Evolutionary conservation across 2,113 vertebrate genomes (phyloP).

Genomic region (Neodon shergylaensis): DNA sequence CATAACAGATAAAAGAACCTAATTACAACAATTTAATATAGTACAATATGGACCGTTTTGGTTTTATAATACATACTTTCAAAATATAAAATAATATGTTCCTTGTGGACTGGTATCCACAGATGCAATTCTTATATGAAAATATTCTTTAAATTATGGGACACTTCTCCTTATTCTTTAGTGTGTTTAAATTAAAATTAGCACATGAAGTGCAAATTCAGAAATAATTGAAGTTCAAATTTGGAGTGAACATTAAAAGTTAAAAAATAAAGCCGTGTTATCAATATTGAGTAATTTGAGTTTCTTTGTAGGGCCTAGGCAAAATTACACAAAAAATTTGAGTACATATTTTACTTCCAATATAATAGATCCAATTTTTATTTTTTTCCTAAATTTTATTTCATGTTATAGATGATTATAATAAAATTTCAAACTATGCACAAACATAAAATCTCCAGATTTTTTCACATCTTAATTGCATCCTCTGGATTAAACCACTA

Average conservation of each 20-base stretch:
- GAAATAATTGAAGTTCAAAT: not conserved
- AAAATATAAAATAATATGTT: slow-evolving; percentile 12
- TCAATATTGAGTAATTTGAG: not conserved
- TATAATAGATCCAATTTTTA: not conserved
- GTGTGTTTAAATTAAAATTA: not conserved
- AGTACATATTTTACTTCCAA: not conserved
- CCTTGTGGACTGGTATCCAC: fast-evolving
- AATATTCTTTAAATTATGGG: not conserved
- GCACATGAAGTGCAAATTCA: not conserved
- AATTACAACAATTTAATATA: not conserved
- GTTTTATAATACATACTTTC: not conserved
- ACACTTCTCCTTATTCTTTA: not conserved
- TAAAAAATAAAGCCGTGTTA: not conserved
- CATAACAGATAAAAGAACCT: not conserved
- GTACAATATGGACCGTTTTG: not conserved
- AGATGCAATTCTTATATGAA: not conserved
- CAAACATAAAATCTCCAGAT: not conserved
- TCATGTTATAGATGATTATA: not conserved
- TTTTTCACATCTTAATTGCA: not conserved
- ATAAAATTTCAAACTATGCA: not conserved
- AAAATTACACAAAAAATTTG: not conserved
- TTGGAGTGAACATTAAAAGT: not conserved
- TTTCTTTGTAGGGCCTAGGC: not conserved
- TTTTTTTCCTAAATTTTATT: not conserved
- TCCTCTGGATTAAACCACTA: not conserved